Evolutionary conservation across 2,888 invertebrate species (phyloP).

Genomic region (Eupithecia inturbata): DNA sequence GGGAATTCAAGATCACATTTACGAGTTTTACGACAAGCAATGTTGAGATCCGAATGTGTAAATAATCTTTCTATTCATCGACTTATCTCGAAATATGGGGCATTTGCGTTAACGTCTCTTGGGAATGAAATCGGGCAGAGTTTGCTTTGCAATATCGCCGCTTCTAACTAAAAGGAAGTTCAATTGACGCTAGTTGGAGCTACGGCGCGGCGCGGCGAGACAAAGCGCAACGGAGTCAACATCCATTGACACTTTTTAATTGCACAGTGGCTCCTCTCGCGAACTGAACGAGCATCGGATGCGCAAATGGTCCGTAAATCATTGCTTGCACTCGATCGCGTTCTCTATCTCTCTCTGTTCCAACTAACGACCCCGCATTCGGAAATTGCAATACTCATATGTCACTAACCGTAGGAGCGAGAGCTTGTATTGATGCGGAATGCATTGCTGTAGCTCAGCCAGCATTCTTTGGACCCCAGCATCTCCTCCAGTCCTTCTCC

Average conservation of each 20-base stretch:
- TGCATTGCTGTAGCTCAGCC: constrained; percentile 61
- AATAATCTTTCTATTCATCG: constrained; percentile 35
- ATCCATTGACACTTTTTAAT: constrained; percentile 64
- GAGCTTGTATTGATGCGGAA: constrained; percentile 67
- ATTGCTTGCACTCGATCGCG: constrained; percentile 60
- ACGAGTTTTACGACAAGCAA: constrained; percentile 29
- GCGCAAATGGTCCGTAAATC: constrained; percentile 66
- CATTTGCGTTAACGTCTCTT: constrained; percentile 25
- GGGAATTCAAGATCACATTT: constrained; percentile 25
- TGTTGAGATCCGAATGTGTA: constrained; percentile 33
- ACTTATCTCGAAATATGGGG: constrained; percentile 28
- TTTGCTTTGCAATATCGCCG: constrained; percentile 37
- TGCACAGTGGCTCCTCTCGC: constrained; percentile 54
- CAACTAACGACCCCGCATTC: constrained; percentile 70
- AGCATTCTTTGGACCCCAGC: constrained; percentile 53
- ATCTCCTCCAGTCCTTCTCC: constrained; percentile 45
- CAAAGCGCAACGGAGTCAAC: constrained; percentile 57
- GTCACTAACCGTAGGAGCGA: constrained; percentile 68
- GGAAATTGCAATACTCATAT: constrained; percentile 80
- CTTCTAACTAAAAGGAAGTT: constrained; percentile 49
- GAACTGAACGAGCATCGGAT: constrained; percentile 58
- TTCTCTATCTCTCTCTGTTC: constrained; percentile 57
- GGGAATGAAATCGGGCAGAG: constrained; percentile 37
- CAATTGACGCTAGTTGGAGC: constrained; percentile 53
- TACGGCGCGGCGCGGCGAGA: constrained; percentile 51